Evolutionary conservation across 2,797 vertebrate genomes (phyloP), one percentile per base, ranked within the genome.

Genomic region (Lycodopsis pacificus): DNA sequence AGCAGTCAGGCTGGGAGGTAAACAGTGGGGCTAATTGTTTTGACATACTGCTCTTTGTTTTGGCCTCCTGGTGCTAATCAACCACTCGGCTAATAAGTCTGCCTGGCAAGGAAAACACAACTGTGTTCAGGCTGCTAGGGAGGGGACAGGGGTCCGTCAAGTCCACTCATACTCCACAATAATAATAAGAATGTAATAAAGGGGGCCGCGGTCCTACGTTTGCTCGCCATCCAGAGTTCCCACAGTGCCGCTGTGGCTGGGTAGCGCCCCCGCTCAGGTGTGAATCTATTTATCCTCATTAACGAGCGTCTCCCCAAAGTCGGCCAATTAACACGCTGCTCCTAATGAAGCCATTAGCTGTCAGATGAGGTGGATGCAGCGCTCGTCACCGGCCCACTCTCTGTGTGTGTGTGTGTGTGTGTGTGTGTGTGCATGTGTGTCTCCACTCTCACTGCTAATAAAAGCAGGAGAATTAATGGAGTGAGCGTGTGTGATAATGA

Each of bases 211-310:
- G 66, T 84, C 58, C 64, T 71, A 83, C 69, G n/a, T 58, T 83
- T n/a, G 3, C 90, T 77, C 14, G 51, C 77, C 82, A 72, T 58
- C 72, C 73, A 40, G 85, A 80, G 83, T 91, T 92, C 86, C 89
- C 88, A 84, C 82, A 80, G 86, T 82, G 84, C 94, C 71, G 90
- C 91, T 91, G 91, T 93, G 93, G 90, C 93, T 84, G 93, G 93
- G 93, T 95, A 91, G 89, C 94, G 84, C 92, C 93, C 93, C 90
- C 90, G 94, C 94, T 97, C 97, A 98, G 97, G 97, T 97, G 96
- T 94, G 96, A 97, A 97, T 97, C 96, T 97, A 97, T 98, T 97
- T 97, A 97, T 96, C 96, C 96, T 96, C 97, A 97, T 98, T 97
- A 98, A 96, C 96, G 93, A 96, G 93, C 93, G 89, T 95, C 94